Evolutionary conservation across 2,797 vertebrate genomes (phyloP), one percentile per base, ranked within the genome.

Genomic region (Oryzias dopingdopingensis): DNA sequence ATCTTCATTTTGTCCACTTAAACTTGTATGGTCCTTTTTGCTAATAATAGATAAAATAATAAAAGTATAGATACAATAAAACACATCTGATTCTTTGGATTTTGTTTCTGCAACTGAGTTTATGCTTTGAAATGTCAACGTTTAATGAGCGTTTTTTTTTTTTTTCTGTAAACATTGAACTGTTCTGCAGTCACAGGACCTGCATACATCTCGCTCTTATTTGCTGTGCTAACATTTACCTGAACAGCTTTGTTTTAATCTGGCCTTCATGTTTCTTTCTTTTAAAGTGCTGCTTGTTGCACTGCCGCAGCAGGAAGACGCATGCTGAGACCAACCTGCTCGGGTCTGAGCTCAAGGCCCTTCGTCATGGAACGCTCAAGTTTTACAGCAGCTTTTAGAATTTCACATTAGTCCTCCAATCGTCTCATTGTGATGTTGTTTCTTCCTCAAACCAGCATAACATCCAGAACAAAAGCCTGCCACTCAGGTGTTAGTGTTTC

Each of bases 371-470:
- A 70, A 60, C 29, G 53, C 49, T 17, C 61, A 52, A 24, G 0
- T 58, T 56, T 73, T 71, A 62, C 69, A 72, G 61, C 56, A 45
- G 55, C 56, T 61, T 69, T 76, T 22, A 69, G 74, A 80, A 88
- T 85, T 69, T 83, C 74, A 78, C 83, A 80, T 53, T 55, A 62
- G 58, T 68, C 47, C 44, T 62, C 74, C 79, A 89, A 80, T 85
- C 74, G 62, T 83, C 55, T 79, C 81, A 57, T 65, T 67, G 72
- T 72, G 18, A 59, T 59, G 77, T 72, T 70, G 70, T 62, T 81
- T 73, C 60, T 77, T 61, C 46, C 47, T 62, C 69, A 56, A 49
- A 60, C 52, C 51, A 43, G 7, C 56, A 66, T 51, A 20, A 50
- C 4, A 54, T 71, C 71, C 55, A 5, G 23, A 60, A 65, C 76